Percentiles rank a stretch among this genome's conserved stretches.
phyloP scores from a whole-genome alignment of 2,113 vertebrate species.

The Oreochromis spilurus region DNA sequence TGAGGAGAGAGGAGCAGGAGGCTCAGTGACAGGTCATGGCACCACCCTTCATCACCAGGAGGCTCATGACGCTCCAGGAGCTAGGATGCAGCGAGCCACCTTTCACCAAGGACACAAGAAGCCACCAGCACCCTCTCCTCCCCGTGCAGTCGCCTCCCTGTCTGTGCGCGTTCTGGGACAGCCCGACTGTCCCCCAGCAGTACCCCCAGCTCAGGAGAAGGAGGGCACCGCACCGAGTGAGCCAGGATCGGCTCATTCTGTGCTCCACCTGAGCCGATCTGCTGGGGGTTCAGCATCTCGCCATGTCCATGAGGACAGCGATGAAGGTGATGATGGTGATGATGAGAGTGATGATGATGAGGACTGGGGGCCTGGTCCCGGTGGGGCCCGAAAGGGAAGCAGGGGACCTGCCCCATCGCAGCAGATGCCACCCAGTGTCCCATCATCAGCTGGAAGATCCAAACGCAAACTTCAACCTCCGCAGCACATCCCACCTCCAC shows the following conservation, averaged over 20 bases:
- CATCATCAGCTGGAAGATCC: slow-evolving; percentile 49
- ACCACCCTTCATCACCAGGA: slow-evolving; percentile 30
- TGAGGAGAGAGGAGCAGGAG: slow-evolving; percentile 38
- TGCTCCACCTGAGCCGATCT: slow-evolving; percentile 66
- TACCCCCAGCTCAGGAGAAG: slow-evolving; percentile 62
- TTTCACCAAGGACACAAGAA: slow-evolving; percentile 61
- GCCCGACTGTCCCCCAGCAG: slow-evolving; percentile 57
- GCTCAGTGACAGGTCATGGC: background rate
- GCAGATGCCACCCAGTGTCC: slow-evolving; percentile 39
- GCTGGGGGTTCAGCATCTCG: slow-evolving; percentile 22
- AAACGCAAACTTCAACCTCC: slow-evolving; percentile 76
- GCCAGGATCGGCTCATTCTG: slow-evolving; percentile 56
- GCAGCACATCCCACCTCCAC: slow-evolving; percentile 74
- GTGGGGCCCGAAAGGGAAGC: slow-evolving; percentile 23
- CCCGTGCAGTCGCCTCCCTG: slow-evolving; percentile 74
- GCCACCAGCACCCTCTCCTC: slow-evolving; percentile 67
- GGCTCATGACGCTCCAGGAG: slow-evolving; percentile 57
- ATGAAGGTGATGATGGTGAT: slow-evolving; percentile 61
- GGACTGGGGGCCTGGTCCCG: slow-evolving; percentile 62
- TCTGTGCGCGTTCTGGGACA: slow-evolving; percentile 75
- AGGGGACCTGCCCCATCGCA: slow-evolving; percentile 23
- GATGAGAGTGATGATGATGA: slow-evolving; percentile 70
- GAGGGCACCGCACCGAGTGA: slow-evolving; percentile 57
- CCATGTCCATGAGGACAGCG: slow-evolving; percentile 54
- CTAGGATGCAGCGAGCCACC: slow-evolving; percentile 54